Base-by-base conservation (phyloP, 2,797 vertebrate species). In the Limosa lapponica region DNA sequence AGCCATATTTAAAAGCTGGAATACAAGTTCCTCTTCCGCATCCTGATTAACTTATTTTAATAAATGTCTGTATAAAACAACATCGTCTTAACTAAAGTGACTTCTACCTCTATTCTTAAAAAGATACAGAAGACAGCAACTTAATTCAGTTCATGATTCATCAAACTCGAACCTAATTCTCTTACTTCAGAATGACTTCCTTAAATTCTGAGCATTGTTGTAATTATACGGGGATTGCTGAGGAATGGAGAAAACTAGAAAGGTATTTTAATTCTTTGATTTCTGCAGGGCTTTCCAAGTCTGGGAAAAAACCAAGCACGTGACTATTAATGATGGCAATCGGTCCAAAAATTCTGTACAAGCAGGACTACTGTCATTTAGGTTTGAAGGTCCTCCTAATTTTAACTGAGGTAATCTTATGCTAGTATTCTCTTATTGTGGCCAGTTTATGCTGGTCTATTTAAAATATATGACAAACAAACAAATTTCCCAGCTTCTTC, bases 61-160 rank as follows among this genome's bases (percentile, higher is more conserved):
- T 94, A 51, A 78, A 93, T 77, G 39, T 19, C 69, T 82, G 18
- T 55, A 49, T 80, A 89, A 91, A 93, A 82, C 41, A 7, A 71
- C 39, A 80, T 55, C 61, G 62, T 37, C 62, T 79, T 57, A 86
- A 95, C n/a, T 75, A 73, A 77, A 91, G 36, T 48, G 48, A 79
- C 61, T 70, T 93, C 70, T 78, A 62, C 41, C 28, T 46, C 41
- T 54, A 14, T 8, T 69, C 65, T 49, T 39, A 43, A 64, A 70
- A 82, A 57, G 39, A 87, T 27, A 82, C 8, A 89, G 59, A 90
- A 79, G 57, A 78, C 39, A 74, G 87, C 54, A 89, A 79, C 57
- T 90, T 81, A 62, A 78, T 86, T 89, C 73, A 94, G 78, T 78
- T 95, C 34, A 30, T 28, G 55, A 95, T 70, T 94, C 81, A 89